Evolutionary conservation across 2,888 invertebrate genomes (phyloP).

Genomic region (Papilio elwesi): DNA sequence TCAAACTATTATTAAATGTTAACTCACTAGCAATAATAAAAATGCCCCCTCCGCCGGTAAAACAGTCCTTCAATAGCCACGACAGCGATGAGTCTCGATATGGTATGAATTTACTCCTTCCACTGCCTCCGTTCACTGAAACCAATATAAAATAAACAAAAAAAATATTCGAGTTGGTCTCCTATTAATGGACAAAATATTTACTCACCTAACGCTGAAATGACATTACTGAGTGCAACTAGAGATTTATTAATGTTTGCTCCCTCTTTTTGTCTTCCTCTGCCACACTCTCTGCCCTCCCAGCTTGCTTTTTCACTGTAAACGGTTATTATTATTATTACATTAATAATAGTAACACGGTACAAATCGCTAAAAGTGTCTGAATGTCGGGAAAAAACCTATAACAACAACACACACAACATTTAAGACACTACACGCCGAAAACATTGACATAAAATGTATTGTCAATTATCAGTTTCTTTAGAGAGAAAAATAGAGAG

Average conservation of each 20-base stretch:
- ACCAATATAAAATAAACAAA: conserved; percentile 24
- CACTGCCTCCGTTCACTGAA: conserved; percentile 63
- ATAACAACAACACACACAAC: no score
- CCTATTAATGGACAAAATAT: background rate
- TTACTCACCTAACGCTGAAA: conserved; percentile 88
- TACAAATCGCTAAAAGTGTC: no score
- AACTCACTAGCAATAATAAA: conserved; percentile 86
- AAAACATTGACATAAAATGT: no score
- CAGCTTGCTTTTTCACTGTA: conserved; percentile 87
- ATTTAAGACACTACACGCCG: no score
- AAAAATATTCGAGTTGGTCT: background rate
- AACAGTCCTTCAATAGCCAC: conserved; percentile 91
- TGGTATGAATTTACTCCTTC: conserved; percentile 86
- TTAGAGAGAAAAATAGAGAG: no score
- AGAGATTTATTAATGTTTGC: conserved; percentile 91
- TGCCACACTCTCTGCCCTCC: conserved; percentile 91
- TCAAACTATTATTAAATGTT: no score
- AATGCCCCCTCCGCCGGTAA: conserved; percentile 91
- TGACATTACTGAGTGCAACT: conserved; percentile 92
- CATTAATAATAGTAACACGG: background rate
- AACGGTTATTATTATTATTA: conserved; percentile 43
- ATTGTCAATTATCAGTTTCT: no score
- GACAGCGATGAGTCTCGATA: conserved; percentile 92
- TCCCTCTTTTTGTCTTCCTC: conserved; percentile 85
- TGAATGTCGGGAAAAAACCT: no score